Evolutionary conservation across 1,140 invertebrate species (phyloP).

Genomic region (Musca domestica): DNA sequence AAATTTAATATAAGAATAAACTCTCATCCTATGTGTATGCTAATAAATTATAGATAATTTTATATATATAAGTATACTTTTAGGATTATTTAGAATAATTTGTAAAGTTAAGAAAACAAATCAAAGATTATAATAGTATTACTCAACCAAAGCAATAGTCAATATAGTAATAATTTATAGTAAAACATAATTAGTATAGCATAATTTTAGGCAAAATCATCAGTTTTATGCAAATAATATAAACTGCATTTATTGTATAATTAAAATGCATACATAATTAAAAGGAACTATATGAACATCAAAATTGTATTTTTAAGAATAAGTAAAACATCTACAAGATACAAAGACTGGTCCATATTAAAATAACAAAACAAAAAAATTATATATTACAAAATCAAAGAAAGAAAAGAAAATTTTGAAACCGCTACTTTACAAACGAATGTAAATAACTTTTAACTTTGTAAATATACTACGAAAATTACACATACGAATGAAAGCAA

Average conservation of each 20-base stretch:
- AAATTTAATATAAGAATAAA: too few relatives aligned
- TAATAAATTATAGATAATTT: too few relatives aligned
- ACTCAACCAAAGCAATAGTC: constrained; percentile 4
- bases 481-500: too few relatives aligned
- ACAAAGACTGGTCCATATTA: constrained; percentile 10
- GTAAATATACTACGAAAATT: not conserved
- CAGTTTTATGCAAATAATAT: not conserved
- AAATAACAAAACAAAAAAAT: not conserved
- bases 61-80: too few relatives aligned
- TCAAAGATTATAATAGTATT: too few relatives aligned
- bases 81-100: not conserved
- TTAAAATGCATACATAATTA: not conserved
- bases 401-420: not conserved
- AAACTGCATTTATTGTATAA: not conserved
- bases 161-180: not conserved
- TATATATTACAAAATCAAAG: too few relatives aligned
- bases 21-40: too few relatives aligned
- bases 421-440: not conserved
- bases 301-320: too few relatives aligned
- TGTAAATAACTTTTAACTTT: not conserved
- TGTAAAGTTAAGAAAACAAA: too few relatives aligned
- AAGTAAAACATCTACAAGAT: too few relatives aligned
- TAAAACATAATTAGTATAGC: not conserved
- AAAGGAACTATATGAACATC: too few relatives aligned
- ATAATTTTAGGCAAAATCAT: constrained; percentile 4